These are phyloP conservation scores for Mellivora capensis DNA, from an alignment of 2,113 vertebrate genomes.

Conservation along the genomic window DNA sequence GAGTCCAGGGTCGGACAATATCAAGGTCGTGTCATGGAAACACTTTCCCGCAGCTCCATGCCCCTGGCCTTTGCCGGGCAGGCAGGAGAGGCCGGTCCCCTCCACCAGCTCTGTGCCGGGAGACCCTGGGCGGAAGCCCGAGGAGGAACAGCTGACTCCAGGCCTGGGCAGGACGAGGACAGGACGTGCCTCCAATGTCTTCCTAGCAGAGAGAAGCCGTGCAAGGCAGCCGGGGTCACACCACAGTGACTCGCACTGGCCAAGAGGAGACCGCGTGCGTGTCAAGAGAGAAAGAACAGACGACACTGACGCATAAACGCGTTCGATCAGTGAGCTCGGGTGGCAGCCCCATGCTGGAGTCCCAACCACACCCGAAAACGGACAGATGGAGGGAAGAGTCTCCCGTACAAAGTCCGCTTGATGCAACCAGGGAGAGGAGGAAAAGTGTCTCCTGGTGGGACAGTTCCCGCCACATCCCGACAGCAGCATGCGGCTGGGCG, in stretches of 20 bases:
- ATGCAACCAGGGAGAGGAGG: background rate
- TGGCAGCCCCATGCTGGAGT: fast-evolving
- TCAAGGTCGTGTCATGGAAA: background rate
- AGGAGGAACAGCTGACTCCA: background rate
- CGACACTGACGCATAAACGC: fast-evolving
- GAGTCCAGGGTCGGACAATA: fast-evolving
- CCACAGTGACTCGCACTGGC: background rate
- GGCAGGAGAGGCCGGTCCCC: background rate
- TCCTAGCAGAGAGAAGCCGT: background rate
- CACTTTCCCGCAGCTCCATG: background rate
- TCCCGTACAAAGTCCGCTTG: background rate
- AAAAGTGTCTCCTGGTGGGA: background rate
- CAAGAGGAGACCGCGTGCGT: fast-evolving
- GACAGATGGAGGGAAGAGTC: background rate
- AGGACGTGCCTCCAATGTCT: fast-evolving
- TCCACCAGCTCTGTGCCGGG: background rate
- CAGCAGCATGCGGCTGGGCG: background rate
- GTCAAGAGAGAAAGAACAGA: background rate
- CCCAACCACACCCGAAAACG: background rate
- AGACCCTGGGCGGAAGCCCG: fast-evolving
- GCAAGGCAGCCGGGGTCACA: background rate
- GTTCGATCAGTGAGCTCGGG: background rate
- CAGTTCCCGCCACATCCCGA: background rate
- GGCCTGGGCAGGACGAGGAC: background rate
- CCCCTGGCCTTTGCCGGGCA: background rate